These are phyloP conservation scores for Scalopus aquaticus DNA, from an alignment of 2,113 vertebrate genomes.

Conservation along the genomic window DNA sequence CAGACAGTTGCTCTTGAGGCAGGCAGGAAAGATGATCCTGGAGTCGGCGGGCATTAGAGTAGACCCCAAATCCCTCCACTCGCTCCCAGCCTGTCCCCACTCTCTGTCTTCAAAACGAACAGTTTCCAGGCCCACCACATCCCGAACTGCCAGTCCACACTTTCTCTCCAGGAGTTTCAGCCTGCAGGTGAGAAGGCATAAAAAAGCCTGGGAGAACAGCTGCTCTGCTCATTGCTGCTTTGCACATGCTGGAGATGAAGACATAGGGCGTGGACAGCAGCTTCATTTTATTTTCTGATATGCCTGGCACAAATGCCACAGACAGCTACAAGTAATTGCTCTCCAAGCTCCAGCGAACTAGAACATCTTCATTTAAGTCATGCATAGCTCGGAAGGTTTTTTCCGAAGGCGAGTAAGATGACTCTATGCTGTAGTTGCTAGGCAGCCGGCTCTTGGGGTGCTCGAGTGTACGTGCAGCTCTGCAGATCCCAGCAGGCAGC, in stretches of 20 bases:
- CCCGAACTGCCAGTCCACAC: background rate
- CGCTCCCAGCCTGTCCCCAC: background rate
- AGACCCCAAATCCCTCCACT: background rate
- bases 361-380: slow-evolving; percentile 78
- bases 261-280: background rate
- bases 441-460: slow-evolving; percentile 61
- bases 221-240: background rate
- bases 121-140: background rate
- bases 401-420: slow-evolving; percentile 61
- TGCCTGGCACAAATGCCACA: slow-evolving; percentile 73
- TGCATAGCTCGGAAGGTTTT: slow-evolving; percentile 64
- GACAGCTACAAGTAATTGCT: slow-evolving; percentile 80
- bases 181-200: background rate
- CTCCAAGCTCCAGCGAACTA: slow-evolving; percentile 79
- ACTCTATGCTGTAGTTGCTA: slow-evolving; percentile 78
- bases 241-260: slow-evolving; percentile 47
- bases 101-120: background rate
- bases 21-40: background rate
- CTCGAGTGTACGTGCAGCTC: slow-evolving; percentile 24
- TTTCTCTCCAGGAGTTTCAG: background rate
- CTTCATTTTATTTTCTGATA: slow-evolving; percentile 79
- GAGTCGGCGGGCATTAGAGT: background rate
- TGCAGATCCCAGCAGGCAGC: slow-evolving; percentile 60
- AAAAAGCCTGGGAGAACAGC: background rate
- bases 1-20: background rate